Evolutionary conservation across 1,140 invertebrate genomes (phyloP), one percentile per base, ranked within the genome.

Genomic region (Dendroctonus valens): DNA sequence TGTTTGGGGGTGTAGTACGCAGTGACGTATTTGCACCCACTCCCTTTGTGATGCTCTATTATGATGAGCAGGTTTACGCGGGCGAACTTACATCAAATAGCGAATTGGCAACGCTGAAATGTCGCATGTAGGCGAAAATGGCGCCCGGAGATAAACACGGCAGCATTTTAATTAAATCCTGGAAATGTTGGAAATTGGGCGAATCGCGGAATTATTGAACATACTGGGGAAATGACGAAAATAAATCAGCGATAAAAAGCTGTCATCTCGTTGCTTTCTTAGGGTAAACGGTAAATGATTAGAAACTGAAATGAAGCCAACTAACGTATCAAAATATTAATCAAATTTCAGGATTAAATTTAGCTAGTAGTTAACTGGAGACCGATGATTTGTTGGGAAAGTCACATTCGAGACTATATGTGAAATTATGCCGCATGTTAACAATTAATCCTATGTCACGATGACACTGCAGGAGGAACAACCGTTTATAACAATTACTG

Each of bases 121-220:
- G 49, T 61, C 59, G 59, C 46, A 38, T 50, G 59, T 61, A 40
- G 59, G 59, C 59, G 59, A 61, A 50, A 61, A 51, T 61, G 59
- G 59, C 49, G 59, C 59, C 59, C 46, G 59, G 59, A 61, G 59
- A 61, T 61, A 61, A 61, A 61, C 59, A 61, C 48, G 59, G 59
- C 59, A 50, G 59, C 46, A 61, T 61, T 61, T 61, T 61, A 61
- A 61, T 61, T 61, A 61, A 61, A 61, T 15, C 48, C 59, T 50
- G 59, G 48, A 61, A 61, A 51, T 37, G 39, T 26, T 61, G 46
- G 49, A 41, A 41, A 41, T 50, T 37, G 59, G 46, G 42, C 1
- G 38, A 61, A 61, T 61, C 59, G 48, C 15, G 12, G 48, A 51
- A 61, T 50, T 61, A 61, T 61, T 61, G 49, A 50, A 61, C 59